Conservation (phyloP, 2,888 invertebrate genomes). For the Scaptomyza caliginosa region DNA sequence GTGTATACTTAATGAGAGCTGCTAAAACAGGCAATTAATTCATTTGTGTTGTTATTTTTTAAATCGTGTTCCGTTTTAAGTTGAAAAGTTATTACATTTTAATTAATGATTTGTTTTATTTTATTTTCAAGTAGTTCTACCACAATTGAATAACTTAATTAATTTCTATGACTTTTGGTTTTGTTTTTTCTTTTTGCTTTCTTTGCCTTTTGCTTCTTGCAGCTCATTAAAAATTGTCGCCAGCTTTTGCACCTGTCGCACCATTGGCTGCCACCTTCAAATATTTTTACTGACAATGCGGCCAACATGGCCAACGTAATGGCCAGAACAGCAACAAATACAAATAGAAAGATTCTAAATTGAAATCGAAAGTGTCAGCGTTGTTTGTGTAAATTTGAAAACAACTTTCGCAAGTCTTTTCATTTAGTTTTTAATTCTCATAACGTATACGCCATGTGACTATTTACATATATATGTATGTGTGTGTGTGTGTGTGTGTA, state of each 20-base stretch:
- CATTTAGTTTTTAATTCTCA: conserved; percentile 58
- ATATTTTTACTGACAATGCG: conserved; percentile 68
- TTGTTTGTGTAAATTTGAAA: conserved; percentile 61
- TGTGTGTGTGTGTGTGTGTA: neutral
- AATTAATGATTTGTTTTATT: neutral
- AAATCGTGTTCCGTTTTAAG: conserved; percentile 1
- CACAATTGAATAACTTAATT: conserved; percentile 21
- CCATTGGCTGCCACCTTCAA: conserved; percentile 72
- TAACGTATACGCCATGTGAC: conserved; percentile 9
- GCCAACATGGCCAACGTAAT: conserved; percentile 35
- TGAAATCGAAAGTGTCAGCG: conserved; percentile 73
- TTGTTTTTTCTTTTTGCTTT: conserved; percentile 1
- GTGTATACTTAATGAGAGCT: conserved; percentile 32
- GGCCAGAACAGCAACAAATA: conserved; percentile 27
- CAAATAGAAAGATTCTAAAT: conserved; percentile 23
- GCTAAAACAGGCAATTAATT: conserved; percentile 44
- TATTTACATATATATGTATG: neutral
- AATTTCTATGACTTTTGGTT: conserved; percentile 32
- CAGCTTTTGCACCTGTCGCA: conserved; percentile 74
- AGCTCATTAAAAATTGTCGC: conserved; percentile 79
- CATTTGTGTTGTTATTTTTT: conserved; percentile 33
- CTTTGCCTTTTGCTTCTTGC: conserved; percentile 71
- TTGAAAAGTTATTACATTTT: neutral
- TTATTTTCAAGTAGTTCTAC: conserved; percentile 4
- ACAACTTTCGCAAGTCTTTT: conserved; percentile 53